Base-by-base conservation (phyloP, 1,140 invertebrate genomes). In the Pectinophora gossypiella region DNA sequence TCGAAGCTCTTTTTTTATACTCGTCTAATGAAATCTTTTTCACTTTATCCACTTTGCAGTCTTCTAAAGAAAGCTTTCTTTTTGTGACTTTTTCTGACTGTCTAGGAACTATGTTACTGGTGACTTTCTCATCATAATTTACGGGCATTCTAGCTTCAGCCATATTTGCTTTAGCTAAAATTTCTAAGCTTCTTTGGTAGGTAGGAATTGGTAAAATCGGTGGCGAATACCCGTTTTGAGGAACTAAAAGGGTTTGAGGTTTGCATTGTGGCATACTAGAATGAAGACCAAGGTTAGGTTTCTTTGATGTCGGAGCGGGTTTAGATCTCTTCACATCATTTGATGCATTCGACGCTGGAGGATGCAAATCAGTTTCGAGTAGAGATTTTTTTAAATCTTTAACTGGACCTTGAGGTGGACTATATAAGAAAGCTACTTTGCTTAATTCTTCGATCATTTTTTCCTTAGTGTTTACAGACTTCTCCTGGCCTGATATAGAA, bases 191-290 rank as follows among this genome's bases (percentile, higher is more conserved):
- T 35, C 62, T 62, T 23, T 67, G n/a, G 56, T 62, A 72, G 2
- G 64, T 61, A 6, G 64, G 64, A 54, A 76, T 78, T 12, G 72
- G 71, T 27, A 74, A 63, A 44, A 78, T 70, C 10, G 75, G 62
- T 12, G 72, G 64, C 5, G 75, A 76, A 54, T 78, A 78, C 21
- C 54, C 56, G 21, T 36, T 53, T 9, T 44, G 7, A n/a, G 36
- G 13, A 3, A 18, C 36, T 40, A 15, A 15, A 1, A 2, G 16
- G 1, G 7, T 18, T 6, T n/a, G n/a, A n/a, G 12, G n/a, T 15
- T 18, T 6, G 3, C 2, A 12, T 40, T 18, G 36, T 2, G 7
- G 36, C 2, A 16, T 27, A 6, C 23, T 27, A 12, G 23, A 27
- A 27, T 27, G 12, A 27, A 27, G 23, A 27, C n/a, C n/a, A 16